phyloP scores from a whole-genome alignment of 2,888 invertebrate species.

The Therioaphis trifolii region DNA sequence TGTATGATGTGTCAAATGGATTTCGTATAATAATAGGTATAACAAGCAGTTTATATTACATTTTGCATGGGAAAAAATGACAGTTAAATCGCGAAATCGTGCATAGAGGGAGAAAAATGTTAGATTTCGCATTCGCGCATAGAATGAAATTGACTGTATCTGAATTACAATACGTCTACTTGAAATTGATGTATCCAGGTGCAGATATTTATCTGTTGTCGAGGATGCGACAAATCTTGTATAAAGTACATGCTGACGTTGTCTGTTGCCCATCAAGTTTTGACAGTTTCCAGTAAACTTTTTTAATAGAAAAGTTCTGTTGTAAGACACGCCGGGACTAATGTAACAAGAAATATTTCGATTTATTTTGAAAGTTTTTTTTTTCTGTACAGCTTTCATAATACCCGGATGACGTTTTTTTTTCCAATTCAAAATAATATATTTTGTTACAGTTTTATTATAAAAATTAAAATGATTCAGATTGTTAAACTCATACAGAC shows the following conservation, averaged over 20 bases:
- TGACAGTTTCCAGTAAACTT: conserved; percentile 43
- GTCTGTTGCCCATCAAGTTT: not conserved
- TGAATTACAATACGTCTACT: conserved; percentile 25
- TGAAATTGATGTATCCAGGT: conserved; percentile 31
- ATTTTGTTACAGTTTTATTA: too few species aligned
- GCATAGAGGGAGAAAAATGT: conserved; percentile 4
- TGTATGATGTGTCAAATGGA: too few species aligned
- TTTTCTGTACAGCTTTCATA: too few species aligned
- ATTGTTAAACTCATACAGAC: too few species aligned
- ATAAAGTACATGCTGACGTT: not conserved
- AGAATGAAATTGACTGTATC: conserved; percentile 20
- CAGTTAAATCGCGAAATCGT: not conserved
- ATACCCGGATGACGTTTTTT: too few species aligned
- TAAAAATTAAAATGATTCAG: too few species aligned
- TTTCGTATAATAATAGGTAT: not conserved
- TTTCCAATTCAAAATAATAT: too few species aligned
- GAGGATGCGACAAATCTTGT: conserved; percentile 5
- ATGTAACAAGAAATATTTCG: conserved; percentile 16
- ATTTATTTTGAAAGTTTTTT: conserved; percentile 10
- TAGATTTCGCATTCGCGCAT: not conserved
- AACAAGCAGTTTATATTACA: not conserved
- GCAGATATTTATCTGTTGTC: conserved; percentile 28
- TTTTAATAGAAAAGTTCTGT: conserved; percentile 48
- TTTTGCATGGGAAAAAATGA: not conserved
- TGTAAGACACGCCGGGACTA: not conserved